Base-by-base conservation (phyloP, 2,888 invertebrate species). In the Meiosimyza platycephala region DNA sequence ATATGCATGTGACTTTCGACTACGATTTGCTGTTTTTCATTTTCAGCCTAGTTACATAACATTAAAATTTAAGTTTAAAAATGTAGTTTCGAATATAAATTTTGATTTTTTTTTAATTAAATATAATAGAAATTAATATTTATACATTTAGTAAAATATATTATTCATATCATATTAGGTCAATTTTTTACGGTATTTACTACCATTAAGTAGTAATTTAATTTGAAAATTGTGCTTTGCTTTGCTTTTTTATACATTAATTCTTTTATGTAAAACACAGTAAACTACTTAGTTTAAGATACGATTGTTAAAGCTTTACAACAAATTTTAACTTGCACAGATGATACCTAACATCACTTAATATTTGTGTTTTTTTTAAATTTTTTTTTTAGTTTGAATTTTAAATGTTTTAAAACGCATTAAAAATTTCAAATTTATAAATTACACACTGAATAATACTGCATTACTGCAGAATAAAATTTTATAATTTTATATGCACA, bases 71-170 rank as follows among this genome's bases (percentile, higher is more conserved):
- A 9, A 40, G 7, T 40, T 40, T 40, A 40, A 40, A 40, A 40
- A 40, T 40, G 40, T 40, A 54, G 54, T 54, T 54, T 54, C 16
- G 15, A 15, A 54, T 16, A 12, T 54, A 54, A 54, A 54, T 16
- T 54, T 16, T 16, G 16, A 54, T 16, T 6, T 54, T 54, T 12
- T 54, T 54, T 54, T 60, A 60, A 60, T 11, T 60, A n/a, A 18
- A 16, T 47, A 15, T 64, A 18, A 47, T 64, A 50, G 47, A n/a
- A 47, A 64, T 64, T 16, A 50, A 16, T 64, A 64, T 64, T 22
- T 13, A n/a, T 64, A 64, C 16, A 64, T 64, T 48, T 64, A 64
- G 47, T 64, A 64, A 64, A 50, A 64, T 64, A 50, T 64, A 64
- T 64, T 47, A 12, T 54, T 16, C 18, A 54, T 54, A 54, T 54